Evolutionary conservation across 2,797 vertebrate species (phyloP), one percentile per base, ranked within the genome.

Genomic region (Ispidina picta): DNA sequence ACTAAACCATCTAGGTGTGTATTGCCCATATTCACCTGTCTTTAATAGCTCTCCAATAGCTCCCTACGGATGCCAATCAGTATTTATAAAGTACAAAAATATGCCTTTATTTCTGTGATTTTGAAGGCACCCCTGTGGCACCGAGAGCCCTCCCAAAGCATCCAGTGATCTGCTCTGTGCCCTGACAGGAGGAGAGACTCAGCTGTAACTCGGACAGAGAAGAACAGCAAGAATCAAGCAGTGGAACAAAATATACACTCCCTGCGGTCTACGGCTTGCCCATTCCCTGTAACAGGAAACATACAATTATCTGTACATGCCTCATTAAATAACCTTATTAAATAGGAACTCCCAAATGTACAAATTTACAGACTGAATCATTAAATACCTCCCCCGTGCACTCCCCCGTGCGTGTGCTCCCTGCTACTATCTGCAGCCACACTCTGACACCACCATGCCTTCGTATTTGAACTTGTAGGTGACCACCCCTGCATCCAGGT

Each of bases 381-480:
- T 97, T 97, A 97, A 97, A 97, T 97, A 97, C 94, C 85, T 63
- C 78, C 71, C 87, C 66, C 7, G 90, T 56, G 80, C 78, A 39
- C 74, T 73, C 93, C 80, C 88, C 39, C 26, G 12, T 1, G 23
- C 16, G 2, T 11, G 60, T 3, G 1, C 33, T 85, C 64, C 78
- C 87, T 65, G 65, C 83, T 96, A 97, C 98, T 99, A 99, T 99
- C 99, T 98, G 97, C 99, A 99, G 85, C 99, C 99, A 28, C 99
- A 99, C 95, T 99, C 99, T 2, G 98, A 98, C 66, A 99, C 99
- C 14, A 98, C 98, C 99, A 99, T 99, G 92, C 98, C 99, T 92
- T 99, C 99, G 2, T 98, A 99, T 97, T 99, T 99, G 96, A 99
- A 99, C 97, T 99, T 99, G 97, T 99, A 99, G 52, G 99, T 99